Percentiles rank a stretch among this genome's conserved stretches.
phyloP scores from a whole-genome alignment of 2,888 invertebrate species.

The Tenthredo livida region DNA sequence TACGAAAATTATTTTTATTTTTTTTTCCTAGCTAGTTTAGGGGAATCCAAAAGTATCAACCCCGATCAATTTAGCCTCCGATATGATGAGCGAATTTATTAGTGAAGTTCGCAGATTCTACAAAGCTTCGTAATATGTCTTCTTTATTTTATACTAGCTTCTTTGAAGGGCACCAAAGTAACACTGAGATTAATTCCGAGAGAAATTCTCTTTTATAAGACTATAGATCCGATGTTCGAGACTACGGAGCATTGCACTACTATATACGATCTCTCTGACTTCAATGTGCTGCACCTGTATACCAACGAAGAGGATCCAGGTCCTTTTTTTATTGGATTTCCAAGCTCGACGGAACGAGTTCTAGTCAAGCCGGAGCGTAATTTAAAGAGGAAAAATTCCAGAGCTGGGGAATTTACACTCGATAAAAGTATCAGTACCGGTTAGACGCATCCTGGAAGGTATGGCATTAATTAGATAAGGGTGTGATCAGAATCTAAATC shows the following conservation, averaged over 20 bases:
- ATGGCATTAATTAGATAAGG: background rate
- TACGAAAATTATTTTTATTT: background rate
- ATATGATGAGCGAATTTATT: background rate
- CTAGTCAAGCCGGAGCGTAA: background rate
- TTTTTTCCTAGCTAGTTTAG: background rate
- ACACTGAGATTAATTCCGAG: background rate
- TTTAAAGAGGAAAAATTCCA: background rate
- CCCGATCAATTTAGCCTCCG: background rate
- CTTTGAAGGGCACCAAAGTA: background rate
- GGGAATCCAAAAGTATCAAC: background rate
- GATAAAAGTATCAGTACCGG: background rate
- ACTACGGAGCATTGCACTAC: background rate
- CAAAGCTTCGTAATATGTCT: background rate
- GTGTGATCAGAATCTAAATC: background rate
- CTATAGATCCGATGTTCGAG: background rate
- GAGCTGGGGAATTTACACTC: background rate
- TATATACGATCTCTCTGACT: background rate
- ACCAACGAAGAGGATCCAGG: background rate
- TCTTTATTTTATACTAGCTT: background rate
- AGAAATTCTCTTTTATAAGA: background rate
- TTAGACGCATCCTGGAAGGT: background rate
- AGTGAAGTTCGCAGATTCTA: background rate
- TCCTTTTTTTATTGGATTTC: background rate
- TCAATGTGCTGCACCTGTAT: background rate
- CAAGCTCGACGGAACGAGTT: constrained; percentile 5